phyloP scores from a whole-genome alignment of 2,797 vertebrate species.

The Enteromius afrohamiltoni region DNA sequence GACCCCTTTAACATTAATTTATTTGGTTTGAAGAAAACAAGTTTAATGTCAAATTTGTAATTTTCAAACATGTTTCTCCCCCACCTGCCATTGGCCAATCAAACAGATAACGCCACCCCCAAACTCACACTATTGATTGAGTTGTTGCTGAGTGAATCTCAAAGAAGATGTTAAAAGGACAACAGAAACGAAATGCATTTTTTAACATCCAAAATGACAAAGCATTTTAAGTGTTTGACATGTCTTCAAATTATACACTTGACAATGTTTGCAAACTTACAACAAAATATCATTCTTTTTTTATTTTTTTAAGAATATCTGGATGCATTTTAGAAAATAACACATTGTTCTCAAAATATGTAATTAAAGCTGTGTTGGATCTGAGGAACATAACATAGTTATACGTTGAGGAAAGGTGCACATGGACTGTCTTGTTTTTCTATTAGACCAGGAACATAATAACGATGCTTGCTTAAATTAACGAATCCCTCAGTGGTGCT shows the following conservation, averaged over 20 bases:
- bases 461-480: constrained; percentile 49
- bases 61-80: no score
- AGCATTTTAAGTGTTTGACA: neutral
- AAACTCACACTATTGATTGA: neutral
- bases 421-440: constrained; percentile 4
- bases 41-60: neutral
- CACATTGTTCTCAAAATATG: neutral
- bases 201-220: neutral
- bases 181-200: neutral
- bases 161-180: neutral
- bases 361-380: neutral
- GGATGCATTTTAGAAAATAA: neutral
- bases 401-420: neutral
- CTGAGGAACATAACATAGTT: neutral
- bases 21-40: neutral
- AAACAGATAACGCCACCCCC: neutral
- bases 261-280: neutral
- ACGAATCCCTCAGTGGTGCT: constrained; percentile 44
- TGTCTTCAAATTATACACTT: neutral
- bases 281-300: neutral
- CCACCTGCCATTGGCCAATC: neutral
- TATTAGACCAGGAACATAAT: constrained; percentile 34
- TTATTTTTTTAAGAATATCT: neutral
- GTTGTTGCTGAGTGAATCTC: neutral
- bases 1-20: neutral